Evolutionary conservation across 2,888 invertebrate species (phyloP).

Genomic region (Morinoia aosen): DNA sequence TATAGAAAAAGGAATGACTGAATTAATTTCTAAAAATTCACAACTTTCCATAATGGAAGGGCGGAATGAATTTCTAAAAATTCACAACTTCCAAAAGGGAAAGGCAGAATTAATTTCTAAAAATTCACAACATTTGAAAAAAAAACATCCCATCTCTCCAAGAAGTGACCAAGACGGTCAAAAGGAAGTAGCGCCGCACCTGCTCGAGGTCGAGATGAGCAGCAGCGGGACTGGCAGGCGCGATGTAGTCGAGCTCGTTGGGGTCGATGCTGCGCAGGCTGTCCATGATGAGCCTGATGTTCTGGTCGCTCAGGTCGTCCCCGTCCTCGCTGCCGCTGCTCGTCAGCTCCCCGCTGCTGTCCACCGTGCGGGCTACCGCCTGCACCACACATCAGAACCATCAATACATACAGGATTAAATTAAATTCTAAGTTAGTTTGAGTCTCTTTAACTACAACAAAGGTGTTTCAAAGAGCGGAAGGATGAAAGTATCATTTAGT

Average conservation of each 20-base stretch:
- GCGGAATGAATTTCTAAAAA: too few relatives aligned
- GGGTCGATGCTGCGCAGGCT: slow-evolving; percentile 53
- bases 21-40: too few relatives aligned
- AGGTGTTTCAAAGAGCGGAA: too few relatives aligned
- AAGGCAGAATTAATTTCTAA: too few relatives aligned
- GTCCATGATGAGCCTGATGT: slow-evolving; percentile 36
- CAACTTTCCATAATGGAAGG: too few relatives aligned
- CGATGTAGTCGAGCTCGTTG: slow-evolving; percentile 52
- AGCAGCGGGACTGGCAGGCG: slow-evolving; percentile 21
- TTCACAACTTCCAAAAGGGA: too few relatives aligned
- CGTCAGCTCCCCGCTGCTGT: background rate
- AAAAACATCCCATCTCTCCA: too few relatives aligned
- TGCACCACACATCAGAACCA: background rate
- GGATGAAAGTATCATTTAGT: background rate
- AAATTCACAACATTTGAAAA: too few relatives aligned
- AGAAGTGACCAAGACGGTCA: too few relatives aligned
- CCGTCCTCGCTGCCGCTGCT: slow-evolving; percentile 38
- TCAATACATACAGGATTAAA: background rate
- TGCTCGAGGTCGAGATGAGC: slow-evolving; percentile 24
- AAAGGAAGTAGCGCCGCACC: background rate
- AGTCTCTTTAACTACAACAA: too few relatives aligned
- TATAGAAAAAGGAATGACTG: too few relatives aligned
- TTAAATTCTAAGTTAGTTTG: background rate
- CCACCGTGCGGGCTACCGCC: slow-evolving; percentile 44
- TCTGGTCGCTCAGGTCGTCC: background rate